Evolutionary conservation across 2,797 vertebrate genomes (phyloP), one percentile per base, ranked within the genome.

Genomic region (Chloroceryle inda): DNA sequence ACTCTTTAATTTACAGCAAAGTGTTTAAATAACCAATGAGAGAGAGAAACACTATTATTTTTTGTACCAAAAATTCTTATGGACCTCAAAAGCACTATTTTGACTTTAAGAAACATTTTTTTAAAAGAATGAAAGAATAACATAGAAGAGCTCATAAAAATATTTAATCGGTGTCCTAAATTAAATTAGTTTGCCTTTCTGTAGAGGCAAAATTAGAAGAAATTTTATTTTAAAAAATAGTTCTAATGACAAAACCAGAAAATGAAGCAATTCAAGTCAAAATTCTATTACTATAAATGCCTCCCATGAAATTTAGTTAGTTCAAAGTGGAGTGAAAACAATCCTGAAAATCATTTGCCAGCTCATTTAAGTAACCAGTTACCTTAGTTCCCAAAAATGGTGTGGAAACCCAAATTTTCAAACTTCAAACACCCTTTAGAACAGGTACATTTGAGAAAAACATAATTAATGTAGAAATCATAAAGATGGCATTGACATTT

Each of bases 61-160:
- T 98, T 98, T 98, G 98, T 98, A 98, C 98, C 98, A 98, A 98
- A 98, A 98, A 98, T 97, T 97, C 96, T 97, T 97, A 98, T 94
- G 97, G 97, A 98, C 96, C 97, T 98, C 98, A 97, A 97, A 98
- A 98, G 97, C 97, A 98, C 98, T 98, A 98, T 98, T 98, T 98
- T 98, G 97, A 97, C 98, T 98, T 98, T 96, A 92, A 97, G 96
- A 97, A 96, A 96, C 78, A 42, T 91, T 98, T 98, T 98, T 98
- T 95, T 96, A 90, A 92, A 78, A 68, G 45, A 73, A 93, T 40
- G 40, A 81, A 95, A 97, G 88, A 94, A 94, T 96, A 88, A 62
- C 35, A 35, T 91, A 98, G 90, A 97, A 93, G 94, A 97, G 92
- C 95, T 88, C 68, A 11, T 96, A 88, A 96, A 96, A 95, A 58